Conservation (phyloP, 2,797 vertebrate species). For the Spondyliosoma cantharus region DNA sequence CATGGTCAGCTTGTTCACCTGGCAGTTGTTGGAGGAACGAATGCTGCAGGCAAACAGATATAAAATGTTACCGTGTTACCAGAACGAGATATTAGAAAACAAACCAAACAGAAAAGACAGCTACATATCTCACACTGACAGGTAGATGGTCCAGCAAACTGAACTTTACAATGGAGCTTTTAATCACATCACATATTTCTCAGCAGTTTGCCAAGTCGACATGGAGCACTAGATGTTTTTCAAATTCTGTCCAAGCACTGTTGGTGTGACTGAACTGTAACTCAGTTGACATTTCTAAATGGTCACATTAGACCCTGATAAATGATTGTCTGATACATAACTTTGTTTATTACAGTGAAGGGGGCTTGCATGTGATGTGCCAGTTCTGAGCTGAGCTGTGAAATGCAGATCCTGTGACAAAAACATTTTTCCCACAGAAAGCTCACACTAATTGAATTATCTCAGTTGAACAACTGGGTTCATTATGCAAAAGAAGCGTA, state of each 20-base stretch:
- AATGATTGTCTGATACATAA: neutral
- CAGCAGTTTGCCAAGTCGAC: neutral
- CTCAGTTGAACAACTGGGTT: neutral
- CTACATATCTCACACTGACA: neutral
- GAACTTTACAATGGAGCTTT: neutral
- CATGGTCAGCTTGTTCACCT: conserved; percentile 93
- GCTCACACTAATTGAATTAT: neutral
- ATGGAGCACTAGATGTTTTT: neutral
- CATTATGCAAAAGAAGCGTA: neutral
- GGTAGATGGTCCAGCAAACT: neutral
- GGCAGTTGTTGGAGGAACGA: conserved; percentile 92
- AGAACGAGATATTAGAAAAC: neutral
- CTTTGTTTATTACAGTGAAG: neutral
- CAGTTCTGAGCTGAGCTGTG: neutral
- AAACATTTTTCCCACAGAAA: neutral
- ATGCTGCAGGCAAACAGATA: conserved; percentile 81
- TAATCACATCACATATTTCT: neutral
- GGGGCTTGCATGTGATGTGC: neutral
- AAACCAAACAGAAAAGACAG: neutral
- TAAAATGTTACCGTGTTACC: neutral
- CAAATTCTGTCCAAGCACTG: neutral
- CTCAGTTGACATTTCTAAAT: neutral
- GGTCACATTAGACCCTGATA: neutral
- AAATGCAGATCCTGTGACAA: conserved; percentile 6
- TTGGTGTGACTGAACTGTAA: neutral